These are phyloP conservation scores for Agelastica alni DNA, from an alignment of 2,888 invertebrate genomes.

Conservation along the genomic window DNA sequence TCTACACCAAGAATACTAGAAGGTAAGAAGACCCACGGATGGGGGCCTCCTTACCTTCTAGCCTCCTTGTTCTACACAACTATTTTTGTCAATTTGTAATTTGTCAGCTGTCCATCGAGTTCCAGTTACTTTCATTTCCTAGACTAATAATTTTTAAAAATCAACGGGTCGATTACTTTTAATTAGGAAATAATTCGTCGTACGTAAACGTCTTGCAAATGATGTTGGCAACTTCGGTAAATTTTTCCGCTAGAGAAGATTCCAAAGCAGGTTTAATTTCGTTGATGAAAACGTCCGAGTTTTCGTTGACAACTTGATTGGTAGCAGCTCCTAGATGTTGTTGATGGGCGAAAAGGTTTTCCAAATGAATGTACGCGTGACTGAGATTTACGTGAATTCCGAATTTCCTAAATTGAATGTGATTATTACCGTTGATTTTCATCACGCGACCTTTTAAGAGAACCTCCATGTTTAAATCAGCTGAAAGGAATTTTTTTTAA, in stretches of 20 bases:
- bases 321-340: conserved; percentile 67
- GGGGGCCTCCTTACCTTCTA: too few species aligned
- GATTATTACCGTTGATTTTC: conserved; percentile 62
- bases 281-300: conserved; percentile 68
- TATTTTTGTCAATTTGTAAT: too few species aligned
- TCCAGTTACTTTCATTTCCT: too few species aligned
- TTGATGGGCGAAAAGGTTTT: conserved; percentile 70
- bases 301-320: conserved; percentile 70
- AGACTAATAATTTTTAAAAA: too few species aligned
- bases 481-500: conserved; percentile 55
- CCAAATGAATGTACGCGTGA: conserved; percentile 64
- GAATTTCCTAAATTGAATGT: conserved; percentile 68
- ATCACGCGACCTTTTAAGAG: conserved; percentile 66
- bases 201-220: conserved; percentile 71
- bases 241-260: conserved; percentile 65
- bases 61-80: too few species aligned
- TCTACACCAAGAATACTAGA: too few species aligned
- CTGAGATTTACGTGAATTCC: conserved; percentile 65
- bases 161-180: too few species aligned
- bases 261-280: conserved; percentile 71
- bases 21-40: too few species aligned
- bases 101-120: too few species aligned
- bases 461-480: conserved; percentile 68
- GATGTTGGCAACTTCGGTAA: conserved; percentile 72
- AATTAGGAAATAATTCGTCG: conserved; percentile 73